Evolutionary conservation across 53 echinoderm and acorn worm genomes (phyloP).

Genomic region (Pentamera pediparva): DNA sequence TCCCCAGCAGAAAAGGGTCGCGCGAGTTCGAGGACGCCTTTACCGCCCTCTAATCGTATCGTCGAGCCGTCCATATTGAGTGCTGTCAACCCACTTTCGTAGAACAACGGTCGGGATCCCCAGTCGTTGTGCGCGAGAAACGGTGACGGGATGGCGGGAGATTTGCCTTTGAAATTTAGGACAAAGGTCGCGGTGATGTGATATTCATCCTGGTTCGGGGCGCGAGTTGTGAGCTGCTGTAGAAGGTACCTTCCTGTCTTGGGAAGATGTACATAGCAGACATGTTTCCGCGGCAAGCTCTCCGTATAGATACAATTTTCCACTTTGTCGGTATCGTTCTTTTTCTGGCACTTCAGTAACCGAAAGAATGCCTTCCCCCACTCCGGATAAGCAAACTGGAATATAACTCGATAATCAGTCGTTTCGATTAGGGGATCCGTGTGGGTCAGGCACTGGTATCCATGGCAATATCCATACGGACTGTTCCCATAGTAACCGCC

Average conservation of each 20-base stretch:
- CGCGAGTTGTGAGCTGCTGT: background rate
- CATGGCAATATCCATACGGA: background rate
- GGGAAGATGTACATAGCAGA: background rate
- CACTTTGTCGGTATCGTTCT: background rate
- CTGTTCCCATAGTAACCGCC: background rate
- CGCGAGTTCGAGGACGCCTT: background rate
- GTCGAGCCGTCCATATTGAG: background rate
- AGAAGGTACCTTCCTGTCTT: background rate
- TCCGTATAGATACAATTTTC: background rate
- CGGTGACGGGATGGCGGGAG: background rate
- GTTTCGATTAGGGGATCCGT: background rate
- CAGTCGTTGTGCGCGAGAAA: background rate
- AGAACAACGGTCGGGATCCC: background rate
- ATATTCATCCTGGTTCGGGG: background rate
- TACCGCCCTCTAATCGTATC: background rate
- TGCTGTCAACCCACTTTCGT: background rate
- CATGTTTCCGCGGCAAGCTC: background rate
- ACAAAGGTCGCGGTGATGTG: background rate
- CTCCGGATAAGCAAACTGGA: conserved; percentile 12
- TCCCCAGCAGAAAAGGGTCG: background rate
- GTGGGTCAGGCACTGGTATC: conserved; percentile 7
- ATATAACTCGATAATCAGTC: background rate
- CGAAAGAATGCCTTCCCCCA: background rate
- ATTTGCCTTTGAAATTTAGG: background rate
- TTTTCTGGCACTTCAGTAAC: background rate